Evolutionary conservation across 2,888 invertebrate species (phyloP), one percentile per base, ranked within the genome.

Genomic region (Laspeyria flexula): DNA sequence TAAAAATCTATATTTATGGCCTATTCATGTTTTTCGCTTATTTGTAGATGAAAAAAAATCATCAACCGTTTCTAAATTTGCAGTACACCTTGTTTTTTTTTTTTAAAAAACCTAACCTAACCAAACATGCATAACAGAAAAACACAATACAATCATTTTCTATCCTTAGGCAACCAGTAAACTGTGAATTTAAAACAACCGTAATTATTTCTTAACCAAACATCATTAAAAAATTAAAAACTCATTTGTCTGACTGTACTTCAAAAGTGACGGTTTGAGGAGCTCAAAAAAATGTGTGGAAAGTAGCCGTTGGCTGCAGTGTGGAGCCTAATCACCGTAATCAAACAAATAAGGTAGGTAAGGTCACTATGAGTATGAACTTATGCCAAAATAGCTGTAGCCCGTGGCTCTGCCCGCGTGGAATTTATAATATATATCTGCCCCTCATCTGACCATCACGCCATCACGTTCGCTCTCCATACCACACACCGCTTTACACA

Each of bases 261-360:
- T 6, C 13, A 21, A 27, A 18, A 31, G 21, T 10, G n/a, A 50
- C 50, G 48, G 57, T 64, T 64, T 46, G 45, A 25, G 30, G 65
- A 49, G 12, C 25, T 34, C 15, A 45, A 35, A 47, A 59, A 67
- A 60, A 72, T 51, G 79, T 72, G 77, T 71, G 62, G 75, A 77
- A 64, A 74, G 65, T 66, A 64, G 75, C 77, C 75, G 21, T 45
- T 39, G 68, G 78, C 41, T 41, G 47, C n/a, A n/a, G 45, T 18
- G 43, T 25, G 15, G 23, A 15, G 12, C n/a, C 50, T 71, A 71
- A 79, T 75, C 62, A 72, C 73, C 30, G 71, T 70, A 67, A 79
- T 77, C 72, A 69, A 46, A 60, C 43, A 65, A 71, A 71, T 40
- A 62, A 61, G 54, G 49, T 40, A 33, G 38, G 12, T 9, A 3